Conservation (phyloP, 2,113 vertebrate species). For the Gadus chalcogrammus region DNA sequence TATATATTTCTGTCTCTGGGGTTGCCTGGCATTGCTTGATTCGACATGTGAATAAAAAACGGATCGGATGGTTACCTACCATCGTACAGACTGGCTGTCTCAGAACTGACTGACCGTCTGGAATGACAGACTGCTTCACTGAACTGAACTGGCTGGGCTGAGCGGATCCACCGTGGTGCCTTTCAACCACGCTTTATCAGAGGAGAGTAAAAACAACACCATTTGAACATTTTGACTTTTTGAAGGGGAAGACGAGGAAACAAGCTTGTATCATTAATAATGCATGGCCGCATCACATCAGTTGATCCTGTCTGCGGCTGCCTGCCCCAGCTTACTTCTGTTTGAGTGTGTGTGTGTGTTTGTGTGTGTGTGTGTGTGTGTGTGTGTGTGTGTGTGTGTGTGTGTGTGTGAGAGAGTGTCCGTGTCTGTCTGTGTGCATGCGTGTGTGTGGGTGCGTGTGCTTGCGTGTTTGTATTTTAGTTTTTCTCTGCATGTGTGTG, state of each 20-base stretch:
- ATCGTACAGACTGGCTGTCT: too few species aligned
- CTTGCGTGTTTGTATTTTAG: neutral
- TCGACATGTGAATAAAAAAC: too few species aligned
- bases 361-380: slow-evolving; percentile 14
- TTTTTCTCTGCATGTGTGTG: slow-evolving; percentile 1
- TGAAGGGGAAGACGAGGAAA: neutral
- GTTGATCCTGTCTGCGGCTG: neutral
- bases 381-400: slow-evolving; percentile 13
- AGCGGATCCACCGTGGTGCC: neutral
- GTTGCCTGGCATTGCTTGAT: too few species aligned
- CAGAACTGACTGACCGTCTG: too few species aligned
- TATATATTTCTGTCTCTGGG: too few species aligned
- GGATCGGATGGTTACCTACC: too few species aligned
- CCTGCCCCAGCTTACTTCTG: neutral
- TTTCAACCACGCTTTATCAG: neutral
- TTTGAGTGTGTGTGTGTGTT: slow-evolving; percentile 14
- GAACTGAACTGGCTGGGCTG: too few species aligned
- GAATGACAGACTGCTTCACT: too few species aligned
- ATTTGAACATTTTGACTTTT: neutral
- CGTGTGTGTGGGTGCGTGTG: slow-evolving; percentile 11
- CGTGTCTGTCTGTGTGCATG: too few species aligned
- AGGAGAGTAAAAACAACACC: neutral
- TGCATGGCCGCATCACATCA: neutral
- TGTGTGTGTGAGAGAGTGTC: neutral
- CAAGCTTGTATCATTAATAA: neutral